phyloP scores from a whole-genome alignment of 2,113 vertebrate genomes.

The Oncorhynchus mykiss region DNA sequence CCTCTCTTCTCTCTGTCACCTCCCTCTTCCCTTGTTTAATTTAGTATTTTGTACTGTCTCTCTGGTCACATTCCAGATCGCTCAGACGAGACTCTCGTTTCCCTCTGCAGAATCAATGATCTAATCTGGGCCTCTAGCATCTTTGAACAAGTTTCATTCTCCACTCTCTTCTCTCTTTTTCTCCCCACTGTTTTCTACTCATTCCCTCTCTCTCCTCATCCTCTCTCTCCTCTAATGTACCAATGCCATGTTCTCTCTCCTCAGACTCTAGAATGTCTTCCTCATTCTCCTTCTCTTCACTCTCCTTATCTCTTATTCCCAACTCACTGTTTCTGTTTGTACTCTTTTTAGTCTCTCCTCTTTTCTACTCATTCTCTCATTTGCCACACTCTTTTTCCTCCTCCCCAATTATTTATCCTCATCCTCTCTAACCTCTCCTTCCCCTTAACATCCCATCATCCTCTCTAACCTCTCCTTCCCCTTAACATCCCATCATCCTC shows the following conservation, averaged over 20 bases:
- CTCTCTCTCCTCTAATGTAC: not conserved
- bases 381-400: too few relatives aligned
- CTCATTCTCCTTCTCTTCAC: not conserved
- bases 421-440: not conserved
- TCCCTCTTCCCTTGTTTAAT: not conserved
- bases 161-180: conserved; percentile 11
- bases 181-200: not conserved
- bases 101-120: conserved; percentile 8
- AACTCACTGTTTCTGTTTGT: not conserved
- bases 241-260: not conserved
- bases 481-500: not conserved
- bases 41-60: conserved; percentile 2
- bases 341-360: not conserved
- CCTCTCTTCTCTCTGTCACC: not conserved
- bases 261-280: not conserved
- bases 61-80: conserved; percentile 1
- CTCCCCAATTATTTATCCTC: too few relatives aligned
- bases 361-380: not conserved
- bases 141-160: conserved; percentile 18
- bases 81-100: conserved; percentile 7
- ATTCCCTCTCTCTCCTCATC: not conserved
- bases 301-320: not conserved
- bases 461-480: not conserved
- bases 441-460: not conserved
- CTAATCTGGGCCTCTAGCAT: conserved; percentile 13